These are phyloP conservation scores for Telmatochromis sp. DNA, from an alignment of 2,113 vertebrate species.

Conservation along the genomic window DNA sequence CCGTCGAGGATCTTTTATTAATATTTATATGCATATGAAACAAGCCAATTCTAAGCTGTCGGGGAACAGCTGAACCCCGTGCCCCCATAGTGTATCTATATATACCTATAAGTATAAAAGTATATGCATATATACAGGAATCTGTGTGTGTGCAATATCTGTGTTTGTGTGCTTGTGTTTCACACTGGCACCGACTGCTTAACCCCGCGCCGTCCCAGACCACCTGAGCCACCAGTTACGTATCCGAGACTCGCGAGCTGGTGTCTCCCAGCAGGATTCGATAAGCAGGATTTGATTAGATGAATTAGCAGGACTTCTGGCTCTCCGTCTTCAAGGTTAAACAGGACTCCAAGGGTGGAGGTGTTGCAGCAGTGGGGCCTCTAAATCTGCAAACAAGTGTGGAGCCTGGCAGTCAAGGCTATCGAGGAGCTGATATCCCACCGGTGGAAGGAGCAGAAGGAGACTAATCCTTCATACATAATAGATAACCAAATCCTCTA, in stretches of 20 bases:
- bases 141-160: neutral
- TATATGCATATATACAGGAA: neutral
- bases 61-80: conserved; percentile 51
- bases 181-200: conserved; percentile 19
- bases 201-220: conserved; percentile 21
- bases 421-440: conserved; percentile 53
- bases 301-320: conserved; percentile 43
- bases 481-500: conserved; percentile 73
- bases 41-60: conserved; percentile 62
- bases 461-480: conserved; percentile 75
- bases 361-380: neutral
- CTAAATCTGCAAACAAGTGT: conserved; percentile 55
- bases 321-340: conserved; percentile 59
- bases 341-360: conserved; percentile 34
- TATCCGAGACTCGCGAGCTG: conserved; percentile 14
- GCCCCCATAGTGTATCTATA: conserved; percentile 6
- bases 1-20: conserved; percentile 71
- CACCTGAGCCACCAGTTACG: conserved; percentile 38
- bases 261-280: conserved; percentile 27
- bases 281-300: neutral
- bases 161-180: neutral
- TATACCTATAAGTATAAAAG: neutral
- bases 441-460: conserved; percentile 49
- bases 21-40: conserved; percentile 77
- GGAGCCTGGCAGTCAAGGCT: conserved; percentile 57